Evolutionary conservation across 2,113 vertebrate species (phyloP).

Genomic region (Eolophus roseicapilla): DNA sequence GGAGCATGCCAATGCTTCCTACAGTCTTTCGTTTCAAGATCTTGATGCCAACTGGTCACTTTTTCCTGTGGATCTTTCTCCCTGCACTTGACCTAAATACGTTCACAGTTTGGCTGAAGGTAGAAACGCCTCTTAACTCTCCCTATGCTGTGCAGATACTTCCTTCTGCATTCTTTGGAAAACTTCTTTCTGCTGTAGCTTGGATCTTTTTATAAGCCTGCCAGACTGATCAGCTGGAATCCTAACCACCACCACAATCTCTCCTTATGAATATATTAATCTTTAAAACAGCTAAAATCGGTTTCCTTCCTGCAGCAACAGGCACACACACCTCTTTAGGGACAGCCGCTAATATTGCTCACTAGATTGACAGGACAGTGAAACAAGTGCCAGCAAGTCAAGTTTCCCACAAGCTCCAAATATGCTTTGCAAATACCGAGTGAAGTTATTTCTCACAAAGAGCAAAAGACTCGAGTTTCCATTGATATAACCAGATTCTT

Average conservation of each 20-base stretch:
- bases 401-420: constrained; percentile 17
- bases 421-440: neutral
- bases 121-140: neutral
- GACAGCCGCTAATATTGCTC: neutral
- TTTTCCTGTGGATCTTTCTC: constrained; percentile 11
- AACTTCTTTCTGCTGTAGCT: neutral
- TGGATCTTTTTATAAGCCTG: neutral
- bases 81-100: neutral
- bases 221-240: neutral
- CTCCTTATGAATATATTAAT: neutral
- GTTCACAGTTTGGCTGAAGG: neutral
- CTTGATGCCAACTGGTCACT: neutral
- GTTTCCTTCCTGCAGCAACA: neutral
- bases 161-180: neutral
- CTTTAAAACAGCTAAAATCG: neutral
- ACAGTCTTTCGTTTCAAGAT: neutral
- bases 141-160: neutral
- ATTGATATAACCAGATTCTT: neutral
- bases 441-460: neutral
- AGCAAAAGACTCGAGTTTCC: neutral
- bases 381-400: neutral
- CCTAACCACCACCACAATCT: neutral
- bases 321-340: neutral
- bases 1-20: neutral
- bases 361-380: neutral